Evolutionary conservation across 2,888 invertebrate species (phyloP), one percentile per base, ranked within the genome.

Genomic region (Parnassius orleans): DNA sequence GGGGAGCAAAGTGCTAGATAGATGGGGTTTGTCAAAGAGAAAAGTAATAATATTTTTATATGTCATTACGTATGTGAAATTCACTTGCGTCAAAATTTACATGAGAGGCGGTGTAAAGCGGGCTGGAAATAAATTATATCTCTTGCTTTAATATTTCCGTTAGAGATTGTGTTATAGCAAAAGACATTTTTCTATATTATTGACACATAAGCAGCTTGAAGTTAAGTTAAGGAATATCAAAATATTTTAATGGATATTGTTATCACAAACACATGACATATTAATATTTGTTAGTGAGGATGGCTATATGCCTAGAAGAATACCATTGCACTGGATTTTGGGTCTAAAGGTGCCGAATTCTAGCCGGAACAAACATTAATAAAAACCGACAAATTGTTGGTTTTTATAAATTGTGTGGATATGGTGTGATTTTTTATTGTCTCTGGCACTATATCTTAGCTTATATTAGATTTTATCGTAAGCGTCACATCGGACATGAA

Each of bases 41-140:
- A 78, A 72, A 74, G 81, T 83, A 86, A 87, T 87, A 84, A 86
- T 83, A 84, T 87, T 87, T 84, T 86, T 84, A 83, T 81, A 73
- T 71, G 74, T 76, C 76, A 77, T 73, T 65, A 68, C 68, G 68
- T 69, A 68, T 70, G 67, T 71, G 65, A 71, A 73, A 74, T 72
- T 68, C 65, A 65, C 63, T 66, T 52, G 65, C 66, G 66, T 66
- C 66, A 66, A 66, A 64, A 72, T 76, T 76, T 69, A 72, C 75
- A 72, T 72, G 70, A 64, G 59, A 69, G 71, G 68, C 62, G 69
- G 57, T 46, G 69, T 65, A 67, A 69, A 74, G 74, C 69, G 71
- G 68, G 46, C n/a, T 11, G 67, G 71, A 66, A 71, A 72, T 72
- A 74, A 73, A 72, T 73, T 74, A 73, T 73, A 77, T 65, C 72